Conservation (phyloP, 2,888 invertebrate species). For the Eumacrocentrus americanus region DNA sequence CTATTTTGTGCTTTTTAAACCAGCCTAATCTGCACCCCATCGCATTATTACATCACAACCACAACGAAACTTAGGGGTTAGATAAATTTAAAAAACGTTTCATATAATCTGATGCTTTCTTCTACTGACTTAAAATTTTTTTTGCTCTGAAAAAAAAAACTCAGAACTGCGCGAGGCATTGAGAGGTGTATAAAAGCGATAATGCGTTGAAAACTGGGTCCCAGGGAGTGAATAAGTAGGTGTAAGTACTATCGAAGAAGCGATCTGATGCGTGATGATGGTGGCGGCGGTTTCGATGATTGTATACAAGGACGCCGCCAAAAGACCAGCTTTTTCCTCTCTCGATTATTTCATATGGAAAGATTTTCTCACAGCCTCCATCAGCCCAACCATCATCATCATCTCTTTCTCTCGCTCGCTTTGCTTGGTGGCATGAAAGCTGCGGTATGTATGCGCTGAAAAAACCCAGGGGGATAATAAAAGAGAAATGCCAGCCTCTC, state of each 20-base stretch:
- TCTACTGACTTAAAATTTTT: too few relatives aligned
- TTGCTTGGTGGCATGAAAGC: slow-evolving; percentile 10
- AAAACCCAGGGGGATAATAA: slow-evolving; percentile 34
- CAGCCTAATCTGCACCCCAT: too few relatives aligned
- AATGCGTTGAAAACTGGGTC: not conserved
- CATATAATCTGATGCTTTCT: too few relatives aligned
- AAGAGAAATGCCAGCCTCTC: slow-evolving; percentile 55
- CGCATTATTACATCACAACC: too few relatives aligned
- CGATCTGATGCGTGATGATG: slow-evolving; percentile 33
- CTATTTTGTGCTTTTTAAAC: too few relatives aligned
- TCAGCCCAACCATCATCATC: too few relatives aligned
- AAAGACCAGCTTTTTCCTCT: slow-evolving; percentile 49
- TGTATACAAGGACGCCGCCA: slow-evolving; percentile 48
- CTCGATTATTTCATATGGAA: slow-evolving; percentile 57
- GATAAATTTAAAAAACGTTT: too few relatives aligned
- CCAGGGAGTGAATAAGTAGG: slow-evolving; percentile 42
- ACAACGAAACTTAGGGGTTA: too few relatives aligned
- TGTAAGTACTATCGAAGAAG: slow-evolving; percentile 45
- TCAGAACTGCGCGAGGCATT: too few relatives aligned
- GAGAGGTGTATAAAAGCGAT: too few relatives aligned
- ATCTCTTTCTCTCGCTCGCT: too few relatives aligned
- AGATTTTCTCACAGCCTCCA: slow-evolving; percentile 55
- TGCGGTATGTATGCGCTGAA: slow-evolving; percentile 30
- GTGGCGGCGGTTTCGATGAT: slow-evolving; percentile 24
- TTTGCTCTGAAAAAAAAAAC: too few relatives aligned